Base-by-base conservation (phyloP, 2,888 invertebrate genomes). In the Aporophyla lueneburgensis region DNA sequence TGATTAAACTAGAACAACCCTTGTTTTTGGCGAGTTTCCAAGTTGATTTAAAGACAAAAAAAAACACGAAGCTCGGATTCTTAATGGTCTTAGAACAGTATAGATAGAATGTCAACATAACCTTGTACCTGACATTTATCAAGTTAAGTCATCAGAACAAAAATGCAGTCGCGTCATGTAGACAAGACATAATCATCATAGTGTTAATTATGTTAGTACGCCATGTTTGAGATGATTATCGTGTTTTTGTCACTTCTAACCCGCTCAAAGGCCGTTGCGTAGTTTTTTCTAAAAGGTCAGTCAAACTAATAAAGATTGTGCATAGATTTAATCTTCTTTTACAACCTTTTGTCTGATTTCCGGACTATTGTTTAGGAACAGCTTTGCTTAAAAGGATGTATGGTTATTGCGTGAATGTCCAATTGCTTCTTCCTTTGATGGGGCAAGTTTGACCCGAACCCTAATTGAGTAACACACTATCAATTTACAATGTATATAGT, bases 71-170 rank as follows among this genome's bases (percentile, higher is more conserved):
- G 21, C 14, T 46, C 0, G 5, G 6, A n/a, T 46, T 53, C 19
- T 19, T 69, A 79, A 78, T 59, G 27, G 9, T 58, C 49, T 49
- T 16, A 72, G 10, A 71, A 19, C n/a, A 67, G 76, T n/a, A 56
- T 61, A 27, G 16, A 56, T 61, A 27, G 16, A 80, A 77, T 83
- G 74, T 74, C 71, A 73, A 67, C 49, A 49, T 21, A 74, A 81
- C 84, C 78, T 84, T 81, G 81, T 70, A 78, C 81, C 75, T 87
- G 86, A 87, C 87, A 88, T 87, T 87, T 85, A 33, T 77, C 46
- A 43, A 67, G 69, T 77, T 75, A 74, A 79, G 81, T 79, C 76
- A 80, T 87, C 62, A 21, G 5, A 40, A 70, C 69, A 73, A 75
- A 81, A 83, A 78, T 76, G 76, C 78, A 62, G 77, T 10, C 62